These are phyloP conservation scores for Cichladusa arquata DNA, from an alignment of 2,113 vertebrate genomes.

Conservation along the genomic window DNA sequence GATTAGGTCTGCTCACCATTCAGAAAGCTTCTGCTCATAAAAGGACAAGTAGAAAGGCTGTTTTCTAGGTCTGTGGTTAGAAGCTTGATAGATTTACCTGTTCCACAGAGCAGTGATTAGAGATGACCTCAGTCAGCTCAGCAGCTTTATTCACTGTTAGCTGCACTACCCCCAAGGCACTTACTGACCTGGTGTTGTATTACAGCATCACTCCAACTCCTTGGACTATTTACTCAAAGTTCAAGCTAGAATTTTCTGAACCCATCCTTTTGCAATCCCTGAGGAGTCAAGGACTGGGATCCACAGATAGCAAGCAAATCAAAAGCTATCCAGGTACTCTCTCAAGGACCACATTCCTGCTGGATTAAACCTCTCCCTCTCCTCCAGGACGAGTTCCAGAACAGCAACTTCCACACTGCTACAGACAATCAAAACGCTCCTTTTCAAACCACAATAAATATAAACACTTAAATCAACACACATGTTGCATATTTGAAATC, in stretches of 20 bases:
- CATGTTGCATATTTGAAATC: background rate
- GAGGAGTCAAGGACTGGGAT: background rate
- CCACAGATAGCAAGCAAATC: background rate
- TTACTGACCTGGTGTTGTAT: background rate
- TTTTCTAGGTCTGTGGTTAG: background rate
- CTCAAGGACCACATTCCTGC: background rate
- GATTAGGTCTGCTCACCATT: background rate
- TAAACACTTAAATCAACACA: background rate
- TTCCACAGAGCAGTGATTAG: background rate
- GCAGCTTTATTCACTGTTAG: background rate
- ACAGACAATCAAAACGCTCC: background rate
- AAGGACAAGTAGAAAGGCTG: background rate
- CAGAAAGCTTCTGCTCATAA: background rate
- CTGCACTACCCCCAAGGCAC: background rate
- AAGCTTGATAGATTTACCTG: background rate
- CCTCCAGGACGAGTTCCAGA: background rate
- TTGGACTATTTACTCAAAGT: background rate
- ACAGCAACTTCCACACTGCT: background rate
- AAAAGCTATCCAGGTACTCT: background rate
- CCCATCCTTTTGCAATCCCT: background rate
- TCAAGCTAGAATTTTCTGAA: background rate
- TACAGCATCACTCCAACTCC: background rate
- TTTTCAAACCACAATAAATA: background rate
- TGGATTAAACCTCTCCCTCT: constrained; percentile 28
- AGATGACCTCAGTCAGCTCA: background rate